These are phyloP conservation scores for Lordiphosa fenestrarum DNA, from an alignment of 2,888 invertebrate species.

Conservation along the genomic window DNA sequence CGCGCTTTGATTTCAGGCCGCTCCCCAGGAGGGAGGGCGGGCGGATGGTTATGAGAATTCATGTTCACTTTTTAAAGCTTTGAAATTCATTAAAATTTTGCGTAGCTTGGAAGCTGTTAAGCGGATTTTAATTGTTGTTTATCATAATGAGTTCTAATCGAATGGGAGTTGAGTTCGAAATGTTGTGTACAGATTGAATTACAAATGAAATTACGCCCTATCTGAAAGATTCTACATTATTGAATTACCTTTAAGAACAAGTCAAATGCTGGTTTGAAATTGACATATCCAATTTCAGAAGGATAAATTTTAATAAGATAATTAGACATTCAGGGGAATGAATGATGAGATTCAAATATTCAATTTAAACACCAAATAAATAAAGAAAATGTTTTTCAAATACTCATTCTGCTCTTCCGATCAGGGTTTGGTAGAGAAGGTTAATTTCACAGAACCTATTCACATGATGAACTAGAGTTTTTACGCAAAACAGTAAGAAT, in stretches of 20 bases:
- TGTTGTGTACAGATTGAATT: slow-evolving; percentile 11
- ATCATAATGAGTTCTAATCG: slow-evolving; percentile 57
- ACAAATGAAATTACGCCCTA: too few relatives aligned
- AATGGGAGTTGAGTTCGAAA: slow-evolving; percentile 22
- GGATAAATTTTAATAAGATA: too few relatives aligned
- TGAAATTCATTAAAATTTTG: slow-evolving; percentile 22
- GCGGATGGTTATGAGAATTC: neutral
- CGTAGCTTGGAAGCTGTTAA: slow-evolving; percentile 65
- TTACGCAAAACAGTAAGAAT: too few relatives aligned
- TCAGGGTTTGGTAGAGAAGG: too few relatives aligned
- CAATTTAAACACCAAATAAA: too few relatives aligned
- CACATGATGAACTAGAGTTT: too few relatives aligned
- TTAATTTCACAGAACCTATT: too few relatives aligned
- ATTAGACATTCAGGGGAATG: too few relatives aligned
- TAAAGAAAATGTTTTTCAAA: too few relatives aligned
- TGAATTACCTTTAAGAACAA: slow-evolving; percentile 25
- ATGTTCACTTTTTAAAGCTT: neutral
- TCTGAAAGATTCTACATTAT: slow-evolving; percentile 34
- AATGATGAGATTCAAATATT: too few relatives aligned
- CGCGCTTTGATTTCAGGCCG: slow-evolving; percentile 62
- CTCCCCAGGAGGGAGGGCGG: neutral
- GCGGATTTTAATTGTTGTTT: slow-evolving; percentile 66
- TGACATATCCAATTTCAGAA: slow-evolving; percentile 16
- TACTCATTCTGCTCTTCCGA: too few relatives aligned
- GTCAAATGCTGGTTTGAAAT: slow-evolving; percentile 19